Evolutionary conservation across 2,888 invertebrate genomes (phyloP), one percentile per base, ranked within the genome.

Genomic region (Galerucella nymphaeae): DNA sequence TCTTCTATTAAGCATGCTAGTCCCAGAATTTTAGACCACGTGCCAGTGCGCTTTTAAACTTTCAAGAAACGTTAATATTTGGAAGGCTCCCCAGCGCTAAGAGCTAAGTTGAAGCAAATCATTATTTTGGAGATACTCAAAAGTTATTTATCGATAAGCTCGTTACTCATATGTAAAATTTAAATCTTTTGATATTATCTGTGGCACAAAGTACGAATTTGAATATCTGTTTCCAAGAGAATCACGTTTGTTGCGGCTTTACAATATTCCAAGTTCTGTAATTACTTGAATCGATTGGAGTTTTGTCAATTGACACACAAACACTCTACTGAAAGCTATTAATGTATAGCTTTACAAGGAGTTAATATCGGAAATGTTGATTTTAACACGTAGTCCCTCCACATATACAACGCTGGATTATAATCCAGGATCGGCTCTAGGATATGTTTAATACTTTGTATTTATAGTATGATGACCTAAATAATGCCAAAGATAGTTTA

Each of bases 281-380:
- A 70, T 70, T 70, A 63, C 70, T 64, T 55, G 53, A 67, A 59
- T 67, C 42, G 67, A 67, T 61, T 67, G 70, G 30, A 70, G 57
- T 70, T 70, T 70, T 57, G 70, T 70, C 70, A 70, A 70, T 70
- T 70, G 70, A 30, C 41, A 57, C 45, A 63, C 70, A 70, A 70
- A 70, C 63, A 63, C 70, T 70, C 64, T 70, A 55, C 70, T 57
- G 70, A 55, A 70, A 70, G 57, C 64, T 64, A 70, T 70, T 70
- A 69, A 70, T 55, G 57, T 57, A 66, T 62, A 53, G 66, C 70
- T 61, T 67, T 72, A 71, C 71, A 64, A 73, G 69, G 66, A 76
- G 74, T 74, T 74, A 70, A 73, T 76, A 74, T 69, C 57, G 71
- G 66, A 74, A 74, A 73, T 73, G 76, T 76, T 74, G 72, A 74